Evolutionary conservation across 1,140 invertebrate species (phyloP).

Genomic region (Nephila pilipes): DNA sequence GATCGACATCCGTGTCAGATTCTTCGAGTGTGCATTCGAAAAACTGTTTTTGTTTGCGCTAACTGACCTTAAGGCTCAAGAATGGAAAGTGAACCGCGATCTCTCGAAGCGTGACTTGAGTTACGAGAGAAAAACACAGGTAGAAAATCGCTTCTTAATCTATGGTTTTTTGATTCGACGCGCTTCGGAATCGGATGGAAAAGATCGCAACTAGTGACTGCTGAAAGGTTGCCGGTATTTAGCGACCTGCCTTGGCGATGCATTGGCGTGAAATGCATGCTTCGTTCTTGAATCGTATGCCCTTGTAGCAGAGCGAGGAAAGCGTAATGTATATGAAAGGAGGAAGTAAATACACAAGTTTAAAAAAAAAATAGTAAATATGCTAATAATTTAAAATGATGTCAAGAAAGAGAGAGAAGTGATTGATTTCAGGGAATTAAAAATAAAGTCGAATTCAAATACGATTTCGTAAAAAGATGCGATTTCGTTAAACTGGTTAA

Average conservation of each 20-base stretch:
- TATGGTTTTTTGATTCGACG: not conserved
- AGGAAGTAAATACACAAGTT: too few species aligned
- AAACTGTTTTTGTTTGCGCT: not conserved
- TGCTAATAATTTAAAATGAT: too few species aligned
- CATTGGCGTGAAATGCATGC: not conserved
- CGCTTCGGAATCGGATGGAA: not conserved
- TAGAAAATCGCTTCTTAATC: not conserved
- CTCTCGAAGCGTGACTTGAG: not conserved
- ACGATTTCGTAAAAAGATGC: too few species aligned
- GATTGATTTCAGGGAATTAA: too few species aligned
- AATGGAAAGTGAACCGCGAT: not conserved
- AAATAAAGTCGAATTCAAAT: too few species aligned
- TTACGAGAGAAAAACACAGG: constrained; percentile 14
- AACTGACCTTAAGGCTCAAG: not conserved
- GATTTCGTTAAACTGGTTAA: too few species aligned
- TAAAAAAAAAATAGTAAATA: too few species aligned
- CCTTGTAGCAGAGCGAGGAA: too few species aligned
- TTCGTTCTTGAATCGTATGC: too few species aligned
- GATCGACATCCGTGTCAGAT: not conserved
- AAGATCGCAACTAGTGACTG: too few species aligned
- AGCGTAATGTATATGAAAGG: too few species aligned
- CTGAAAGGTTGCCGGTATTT: not conserved
- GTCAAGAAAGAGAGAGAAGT: too few species aligned
- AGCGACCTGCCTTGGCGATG: not conserved
- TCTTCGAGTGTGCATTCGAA: not conserved